Percentiles rank a stretch among this genome's conserved stretches.
Conservation (phyloP, 2,888 invertebrate genomes). For the Steinernema scapterisci region DNA sequence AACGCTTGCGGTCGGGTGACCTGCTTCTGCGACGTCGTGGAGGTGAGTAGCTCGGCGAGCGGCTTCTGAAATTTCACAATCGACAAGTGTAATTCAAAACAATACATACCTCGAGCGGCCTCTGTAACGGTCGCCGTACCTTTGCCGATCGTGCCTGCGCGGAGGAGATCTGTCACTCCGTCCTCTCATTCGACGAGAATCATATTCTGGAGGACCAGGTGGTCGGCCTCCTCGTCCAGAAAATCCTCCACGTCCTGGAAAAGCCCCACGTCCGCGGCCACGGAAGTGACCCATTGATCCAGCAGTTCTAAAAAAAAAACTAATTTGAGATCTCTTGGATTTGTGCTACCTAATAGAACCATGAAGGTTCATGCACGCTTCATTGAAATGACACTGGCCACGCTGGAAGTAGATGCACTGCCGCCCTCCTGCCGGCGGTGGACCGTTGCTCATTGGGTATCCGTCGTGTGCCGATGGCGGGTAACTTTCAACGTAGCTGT, state of each 20-base stretch:
- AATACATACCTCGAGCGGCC: neutral
- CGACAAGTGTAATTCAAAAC: neutral
- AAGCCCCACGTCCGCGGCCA: neutral
- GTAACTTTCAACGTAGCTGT: slow-evolving; percentile 3
- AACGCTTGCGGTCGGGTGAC: neutral
- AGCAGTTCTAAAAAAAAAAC: neutral
- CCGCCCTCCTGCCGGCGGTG: neutral
- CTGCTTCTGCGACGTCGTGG: neutral
- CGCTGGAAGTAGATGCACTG: slow-evolving; percentile 4
- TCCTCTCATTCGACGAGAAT: slow-evolving; percentile 5
- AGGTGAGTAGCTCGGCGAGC: slow-evolving; percentile 15
- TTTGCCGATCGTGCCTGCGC: neutral
- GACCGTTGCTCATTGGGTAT: slow-evolving; percentile 1
- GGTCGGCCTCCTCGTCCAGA: neutral
- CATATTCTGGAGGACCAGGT: neutral
- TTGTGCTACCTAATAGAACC: neutral
- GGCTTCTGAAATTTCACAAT: neutral
- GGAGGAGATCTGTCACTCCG: neutral
- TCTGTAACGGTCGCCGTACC: slow-evolving; percentile 12
- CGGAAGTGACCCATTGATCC: neutral
- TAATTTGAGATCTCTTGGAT: neutral
- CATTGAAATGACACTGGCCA: slow-evolving; percentile 4
- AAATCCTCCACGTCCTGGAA: neutral
- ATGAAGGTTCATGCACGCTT: neutral
- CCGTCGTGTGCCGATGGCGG: neutral